Evolutionary conservation across 2,888 invertebrate genomes (phyloP).

Genomic region (Chloroclysta siterata): DNA sequence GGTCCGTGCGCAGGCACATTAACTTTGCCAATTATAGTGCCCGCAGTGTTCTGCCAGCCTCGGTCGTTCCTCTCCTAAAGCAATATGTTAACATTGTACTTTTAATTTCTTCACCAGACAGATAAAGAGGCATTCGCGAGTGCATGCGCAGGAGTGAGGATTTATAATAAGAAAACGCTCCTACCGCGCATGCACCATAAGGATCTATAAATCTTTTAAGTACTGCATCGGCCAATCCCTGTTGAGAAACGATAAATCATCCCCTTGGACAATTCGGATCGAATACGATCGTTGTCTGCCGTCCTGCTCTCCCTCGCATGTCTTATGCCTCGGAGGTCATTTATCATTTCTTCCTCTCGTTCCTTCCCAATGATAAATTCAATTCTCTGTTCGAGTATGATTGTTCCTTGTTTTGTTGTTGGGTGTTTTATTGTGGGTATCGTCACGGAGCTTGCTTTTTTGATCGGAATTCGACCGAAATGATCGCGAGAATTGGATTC

Average conservation of each 20-base stretch:
- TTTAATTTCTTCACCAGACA: constrained; percentile 76
- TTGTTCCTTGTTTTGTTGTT: constrained; percentile 83
- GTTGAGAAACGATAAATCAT: constrained; percentile 85
- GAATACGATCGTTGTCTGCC: constrained; percentile 54
- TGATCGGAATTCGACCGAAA: constrained; percentile 80
- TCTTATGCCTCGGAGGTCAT: constrained; percentile 68
- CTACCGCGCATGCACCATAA: constrained; percentile 82
- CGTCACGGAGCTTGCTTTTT: constrained; percentile 81
- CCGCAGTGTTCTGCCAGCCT: constrained; percentile 57
- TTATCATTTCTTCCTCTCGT: constrained; percentile 82
- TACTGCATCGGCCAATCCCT: constrained; percentile 84
- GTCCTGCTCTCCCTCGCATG: constrained; percentile 69
- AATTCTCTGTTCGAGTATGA: constrained; percentile 84
- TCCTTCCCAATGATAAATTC: constrained; percentile 83
- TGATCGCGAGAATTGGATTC: constrained; percentile 83
- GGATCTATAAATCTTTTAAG: constrained; percentile 82
- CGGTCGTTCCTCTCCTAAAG: constrained; percentile 55
- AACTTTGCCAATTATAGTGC: constrained; percentile 69
- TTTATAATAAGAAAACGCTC: constrained; percentile 84
- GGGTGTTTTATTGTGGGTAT: constrained; percentile 80
- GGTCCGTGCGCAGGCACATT: constrained; percentile 45
- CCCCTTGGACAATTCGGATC: constrained; percentile 76
- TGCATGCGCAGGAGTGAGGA: constrained; percentile 80
- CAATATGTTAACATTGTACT: constrained; percentile 81
- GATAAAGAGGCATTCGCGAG: constrained; percentile 76